Evolutionary conservation across 2,113 vertebrate species (phyloP), one percentile per base, ranked within the genome.

Genomic region (Bambusicola thoracicus): DNA sequence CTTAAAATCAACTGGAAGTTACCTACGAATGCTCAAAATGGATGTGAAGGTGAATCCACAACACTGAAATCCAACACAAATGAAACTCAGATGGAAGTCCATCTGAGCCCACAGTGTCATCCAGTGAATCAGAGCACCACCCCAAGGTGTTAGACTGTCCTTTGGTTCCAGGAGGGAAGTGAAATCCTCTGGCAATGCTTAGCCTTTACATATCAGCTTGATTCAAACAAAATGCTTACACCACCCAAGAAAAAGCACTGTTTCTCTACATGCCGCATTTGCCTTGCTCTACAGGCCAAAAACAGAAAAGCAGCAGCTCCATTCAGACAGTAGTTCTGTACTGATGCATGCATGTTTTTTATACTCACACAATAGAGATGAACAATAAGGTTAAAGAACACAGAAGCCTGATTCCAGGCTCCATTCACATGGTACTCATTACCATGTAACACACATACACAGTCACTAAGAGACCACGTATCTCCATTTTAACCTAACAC

Each of bases 141-240:
- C 6, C 43, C 81, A 59, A 74, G 81, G 22, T 25, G 41, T 72
- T 4, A 1, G 4, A n/a, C 15, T 58, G 11, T 15, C 38, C 38
- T 67, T 24, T 63, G 48, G 29, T 25, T 70, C 93, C 80, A 80
- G 16, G 41, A 73, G 8, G 89, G 24, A 79, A 82, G 13, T 10
- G 4, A 77, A 12, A 66, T 10, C 27, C n/a, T 61, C 27, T 5
- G 16, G 24, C 34, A 73, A 66, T 0, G 0, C 24, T 82, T 43
- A n/a, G 1, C 63, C 27, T 58, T 69, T 66, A 66, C 0, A 2
- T 36, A 80, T 20, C 62, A 77, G 36, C 13, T 53, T 43, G 41
- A 85, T 41, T 48, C 59, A 36, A 73, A 58, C 24, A 9, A 82
- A 90, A 51, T 7, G 4, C 14, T 30, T 8, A 0, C 6, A 20